Evolutionary conservation across 2,888 invertebrate genomes (phyloP), one percentile per base, ranked within the genome.

Genomic region (Drosophila colorata): DNA sequence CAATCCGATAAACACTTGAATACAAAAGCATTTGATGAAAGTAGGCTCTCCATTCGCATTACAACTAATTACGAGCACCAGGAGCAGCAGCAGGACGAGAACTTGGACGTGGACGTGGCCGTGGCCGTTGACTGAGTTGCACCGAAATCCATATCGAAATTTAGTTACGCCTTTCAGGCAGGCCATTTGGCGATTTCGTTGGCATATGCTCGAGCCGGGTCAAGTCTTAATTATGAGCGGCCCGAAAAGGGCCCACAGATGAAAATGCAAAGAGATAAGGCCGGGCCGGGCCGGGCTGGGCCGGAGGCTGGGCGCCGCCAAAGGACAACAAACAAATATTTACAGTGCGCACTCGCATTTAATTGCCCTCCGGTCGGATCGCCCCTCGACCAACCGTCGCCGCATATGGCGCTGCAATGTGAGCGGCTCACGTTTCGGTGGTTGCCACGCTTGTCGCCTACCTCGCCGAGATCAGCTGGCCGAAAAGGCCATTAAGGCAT

Each of bases 321-420:
- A 79, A 86, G 56, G 64, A 68, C 49, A 63, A 66, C 71, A 57
- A 67, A 70, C 69, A 85, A 82, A 82, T 81, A 82, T 87, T 82
- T 82, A 81, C 68, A 65, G 63, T 59, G 20, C 46, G 41, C 74
- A 80, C 66, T 74, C 64, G 58, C 74, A 70, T 44, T 80, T 73
- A 81, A 81, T 85, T 68, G 66, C 59, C 52, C 65, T 61, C 69
- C 47, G 78, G 59, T 58, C 33, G 38, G 44, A 13, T 25, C 28
- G 13, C 2, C 28, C 28, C 38, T 41, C 40, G 60, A 58, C 20
- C 25, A 11, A 11, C 25, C 37, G 20, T 20, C 20, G 20, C 20
- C 41, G 55, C 78, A 78, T 79, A 76, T 78, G 78, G 80, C 69
- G 20, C 31, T 46, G 65, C 58, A 79, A 75, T 55, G 38, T 37